Evolutionary conservation across 2,797 vertebrate species (phyloP).

Genomic region (Ataeniobius toweri): DNA sequence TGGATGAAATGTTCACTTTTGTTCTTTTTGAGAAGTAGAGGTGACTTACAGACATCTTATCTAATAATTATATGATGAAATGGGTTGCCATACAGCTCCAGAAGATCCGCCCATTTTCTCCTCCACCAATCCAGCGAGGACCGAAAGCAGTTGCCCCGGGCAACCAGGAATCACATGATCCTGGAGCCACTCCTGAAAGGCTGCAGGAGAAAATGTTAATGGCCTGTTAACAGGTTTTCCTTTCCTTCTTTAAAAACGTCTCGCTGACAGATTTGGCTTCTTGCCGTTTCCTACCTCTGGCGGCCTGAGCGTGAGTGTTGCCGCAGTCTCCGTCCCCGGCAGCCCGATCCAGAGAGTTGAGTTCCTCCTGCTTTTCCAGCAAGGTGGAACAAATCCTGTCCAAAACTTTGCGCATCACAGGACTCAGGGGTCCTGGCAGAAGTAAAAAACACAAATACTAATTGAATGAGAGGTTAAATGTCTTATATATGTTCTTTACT

Average conservation of each 20-base stretch:
- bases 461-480: too few relatives aligned
- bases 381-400: slow-evolving; percentile 81
- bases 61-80: neutral
- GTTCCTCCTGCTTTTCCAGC: slow-evolving; percentile 81
- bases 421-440: slow-evolving; percentile 67
- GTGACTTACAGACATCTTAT: neutral
- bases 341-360: slow-evolving; percentile 90
- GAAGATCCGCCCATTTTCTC: slow-evolving; percentile 97
- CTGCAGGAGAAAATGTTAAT: slow-evolving; percentile 64
- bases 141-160: slow-evolving; percentile 80
- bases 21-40: neutral
- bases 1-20: neutral
- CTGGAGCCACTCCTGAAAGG: slow-evolving; percentile 86
- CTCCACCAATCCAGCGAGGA: slow-evolving; percentile 85
- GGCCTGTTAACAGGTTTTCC: neutral
- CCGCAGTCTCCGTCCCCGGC: slow-evolving; percentile 94
- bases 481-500: too few relatives aligned
- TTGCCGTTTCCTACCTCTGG: slow-evolving; percentile 75
- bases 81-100: slow-evolving; percentile 77
- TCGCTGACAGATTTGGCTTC: neutral
- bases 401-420: slow-evolving; percentile 70
- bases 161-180: slow-evolving; percentile 70
- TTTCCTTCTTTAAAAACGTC: neutral
- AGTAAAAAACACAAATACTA: neutral
- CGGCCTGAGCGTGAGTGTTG: slow-evolving; percentile 87